These are phyloP conservation scores for Smutsia temminckii DNA, from an alignment of 2,797 vertebrate genomes.

Conservation along the genomic window DNA sequence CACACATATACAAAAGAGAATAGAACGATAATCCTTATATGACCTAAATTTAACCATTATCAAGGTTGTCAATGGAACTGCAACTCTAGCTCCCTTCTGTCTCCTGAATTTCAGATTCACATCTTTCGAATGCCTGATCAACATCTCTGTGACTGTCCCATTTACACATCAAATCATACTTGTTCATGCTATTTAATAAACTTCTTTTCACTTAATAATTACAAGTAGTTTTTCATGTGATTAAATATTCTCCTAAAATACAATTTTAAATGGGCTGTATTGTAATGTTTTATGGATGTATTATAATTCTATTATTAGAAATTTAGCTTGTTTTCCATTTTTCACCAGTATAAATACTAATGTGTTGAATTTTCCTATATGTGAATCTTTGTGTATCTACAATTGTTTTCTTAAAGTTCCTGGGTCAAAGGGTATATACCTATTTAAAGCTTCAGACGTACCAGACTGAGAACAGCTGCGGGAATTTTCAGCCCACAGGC, in stretches of 20 bases:
- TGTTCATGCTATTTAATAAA: neutral
- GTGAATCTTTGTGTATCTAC: neutral
- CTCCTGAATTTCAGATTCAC: neutral
- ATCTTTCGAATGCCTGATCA: neutral
- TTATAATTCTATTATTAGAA: neutral
- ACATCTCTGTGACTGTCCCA: neutral
- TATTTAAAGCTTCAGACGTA: neutral
- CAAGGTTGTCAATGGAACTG: neutral
- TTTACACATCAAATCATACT: neutral
- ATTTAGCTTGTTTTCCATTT: neutral
- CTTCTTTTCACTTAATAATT: neutral
- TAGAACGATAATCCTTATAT: neutral
- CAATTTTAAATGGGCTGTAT: neutral
- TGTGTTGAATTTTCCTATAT: neutral
- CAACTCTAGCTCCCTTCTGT: neutral
- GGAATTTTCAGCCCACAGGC: neutral
- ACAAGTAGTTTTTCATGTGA: neutral
- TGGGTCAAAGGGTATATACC: neutral
- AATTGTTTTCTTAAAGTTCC: slow-evolving; percentile 20
- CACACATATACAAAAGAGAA: neutral
- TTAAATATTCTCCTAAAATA: neutral
- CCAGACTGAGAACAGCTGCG: neutral
- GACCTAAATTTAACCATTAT: neutral
- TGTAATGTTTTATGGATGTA: neutral
- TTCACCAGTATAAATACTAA: neutral